phyloP scores from a whole-genome alignment of 2,113 vertebrate species.

The Oplegnathus fasciatus region DNA sequence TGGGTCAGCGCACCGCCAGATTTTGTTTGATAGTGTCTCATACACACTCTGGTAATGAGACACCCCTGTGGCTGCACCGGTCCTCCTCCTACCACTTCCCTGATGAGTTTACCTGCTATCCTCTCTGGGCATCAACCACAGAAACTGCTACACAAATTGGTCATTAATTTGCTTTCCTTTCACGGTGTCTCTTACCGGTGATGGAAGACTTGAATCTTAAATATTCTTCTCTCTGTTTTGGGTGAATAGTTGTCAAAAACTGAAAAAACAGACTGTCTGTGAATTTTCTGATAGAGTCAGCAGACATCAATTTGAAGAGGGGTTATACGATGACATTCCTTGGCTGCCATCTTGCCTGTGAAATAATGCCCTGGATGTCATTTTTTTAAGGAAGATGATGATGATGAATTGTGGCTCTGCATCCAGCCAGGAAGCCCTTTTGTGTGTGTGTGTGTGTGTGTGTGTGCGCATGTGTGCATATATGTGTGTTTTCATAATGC shows the following conservation, averaged over 20 bases:
- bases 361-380: not conserved
- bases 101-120: constrained; percentile 10
- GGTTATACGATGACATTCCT: not conserved
- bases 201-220: not conserved
- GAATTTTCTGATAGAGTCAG: not conserved
- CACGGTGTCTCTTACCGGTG: not conserved
- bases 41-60: constrained; percentile 35
- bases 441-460: not conserved
- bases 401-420: constrained; percentile 5
- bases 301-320: not conserved
- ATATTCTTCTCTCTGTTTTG: constrained; percentile 8
- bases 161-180: constrained; percentile 16
- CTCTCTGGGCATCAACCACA: not conserved
- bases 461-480: not conserved
- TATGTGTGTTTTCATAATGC: not conserved
- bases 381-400: not conserved
- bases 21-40: not conserved
- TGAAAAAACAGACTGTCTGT: not conserved
- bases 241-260: not conserved
- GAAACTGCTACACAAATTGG: constrained; percentile 10
- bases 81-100: not conserved
- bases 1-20: not conserved
- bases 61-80: not conserved
- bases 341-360: not conserved
- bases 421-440: not conserved